Percentiles rank a stretch among this genome's conserved stretches.
Conservation (phyloP, 2,797 vertebrate genomes). For the Poeciliopsis gracilis region DNA sequence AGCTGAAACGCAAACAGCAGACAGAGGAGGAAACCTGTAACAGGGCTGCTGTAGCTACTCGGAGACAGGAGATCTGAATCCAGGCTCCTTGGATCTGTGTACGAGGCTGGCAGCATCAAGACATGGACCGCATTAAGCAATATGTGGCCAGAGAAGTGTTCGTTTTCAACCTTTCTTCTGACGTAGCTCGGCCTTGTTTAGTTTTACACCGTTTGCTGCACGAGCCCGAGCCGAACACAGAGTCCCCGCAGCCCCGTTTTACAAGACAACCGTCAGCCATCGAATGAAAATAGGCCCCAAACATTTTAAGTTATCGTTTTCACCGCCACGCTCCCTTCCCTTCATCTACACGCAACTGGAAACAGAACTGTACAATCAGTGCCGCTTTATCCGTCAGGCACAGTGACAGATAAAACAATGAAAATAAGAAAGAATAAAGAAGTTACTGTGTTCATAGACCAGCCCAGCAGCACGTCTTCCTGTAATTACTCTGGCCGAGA, state of each 20-base stretch:
- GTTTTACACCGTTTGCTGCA: slow-evolving; percentile 38
- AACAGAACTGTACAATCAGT: background rate
- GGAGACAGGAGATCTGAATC: background rate
- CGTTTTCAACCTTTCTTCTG: slow-evolving; percentile 46
- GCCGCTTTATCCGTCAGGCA: background rate
- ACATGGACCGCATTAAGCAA: slow-evolving; percentile 7
- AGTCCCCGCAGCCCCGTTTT: slow-evolving; percentile 8
- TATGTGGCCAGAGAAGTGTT: slow-evolving; percentile 39
- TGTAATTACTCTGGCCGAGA: background rate
- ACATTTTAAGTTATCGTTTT: background rate
- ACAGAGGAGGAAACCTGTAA: background rate
- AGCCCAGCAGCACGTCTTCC: background rate
- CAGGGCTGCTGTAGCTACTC: background rate
- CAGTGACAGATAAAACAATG: background rate
- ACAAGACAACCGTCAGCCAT: slow-evolving; percentile 8
- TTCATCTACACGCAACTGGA: background rate
- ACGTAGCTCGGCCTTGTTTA: slow-evolving; percentile 50
- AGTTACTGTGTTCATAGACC: background rate
- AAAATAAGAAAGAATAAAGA: background rate
- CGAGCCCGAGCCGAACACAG: slow-evolving; percentile 10
- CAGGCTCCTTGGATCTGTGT: background rate
- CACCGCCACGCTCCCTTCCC: background rate
- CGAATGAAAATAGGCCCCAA: background rate
- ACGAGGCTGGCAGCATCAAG: background rate
- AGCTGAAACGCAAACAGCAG: background rate